These are phyloP conservation scores for Pteronotus mesoamericanus DNA, from an alignment of 2,797 vertebrate genomes.

Conservation along the genomic window DNA sequence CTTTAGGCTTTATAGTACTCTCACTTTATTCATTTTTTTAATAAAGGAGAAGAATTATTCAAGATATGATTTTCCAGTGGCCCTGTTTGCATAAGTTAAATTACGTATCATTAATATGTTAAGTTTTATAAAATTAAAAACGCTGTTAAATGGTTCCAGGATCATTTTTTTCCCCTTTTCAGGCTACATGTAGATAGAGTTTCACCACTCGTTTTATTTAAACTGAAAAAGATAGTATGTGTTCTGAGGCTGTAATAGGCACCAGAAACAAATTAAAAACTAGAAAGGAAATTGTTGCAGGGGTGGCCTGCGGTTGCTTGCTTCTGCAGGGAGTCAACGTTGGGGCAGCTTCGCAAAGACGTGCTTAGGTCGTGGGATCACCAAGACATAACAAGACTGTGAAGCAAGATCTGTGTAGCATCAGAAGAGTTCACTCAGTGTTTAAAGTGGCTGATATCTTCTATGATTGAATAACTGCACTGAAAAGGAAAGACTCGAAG, in stretches of 20 bases:
- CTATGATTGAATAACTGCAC: neutral
- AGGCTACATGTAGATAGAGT: neutral
- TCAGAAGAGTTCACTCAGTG: neutral
- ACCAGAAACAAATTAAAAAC: neutral
- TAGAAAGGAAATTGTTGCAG: neutral
- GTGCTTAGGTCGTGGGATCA: neutral
- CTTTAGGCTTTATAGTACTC: neutral
- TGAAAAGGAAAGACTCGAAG: neutral
- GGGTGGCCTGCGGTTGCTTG: no score
- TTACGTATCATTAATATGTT: conserved; percentile 45
- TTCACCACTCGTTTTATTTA: neutral
- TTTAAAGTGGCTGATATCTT: neutral
- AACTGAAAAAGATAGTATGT: neutral
- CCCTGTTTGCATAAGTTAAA: conserved; percentile 57
- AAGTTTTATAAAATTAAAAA: conserved; percentile 54
- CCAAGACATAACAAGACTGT: neutral
- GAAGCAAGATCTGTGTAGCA: neutral
- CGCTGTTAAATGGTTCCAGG: neutral
- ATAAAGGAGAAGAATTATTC: conserved; percentile 56
- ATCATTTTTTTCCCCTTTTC: neutral
- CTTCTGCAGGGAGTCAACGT: neutral
- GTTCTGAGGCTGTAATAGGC: neutral
- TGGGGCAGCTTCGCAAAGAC: neutral
- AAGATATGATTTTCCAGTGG: conserved; percentile 42
- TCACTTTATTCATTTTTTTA: conserved; percentile 52